Evolutionary conservation across 2,113 vertebrate genomes (phyloP).

Genomic region (Rhinolophus sinicus): DNA sequence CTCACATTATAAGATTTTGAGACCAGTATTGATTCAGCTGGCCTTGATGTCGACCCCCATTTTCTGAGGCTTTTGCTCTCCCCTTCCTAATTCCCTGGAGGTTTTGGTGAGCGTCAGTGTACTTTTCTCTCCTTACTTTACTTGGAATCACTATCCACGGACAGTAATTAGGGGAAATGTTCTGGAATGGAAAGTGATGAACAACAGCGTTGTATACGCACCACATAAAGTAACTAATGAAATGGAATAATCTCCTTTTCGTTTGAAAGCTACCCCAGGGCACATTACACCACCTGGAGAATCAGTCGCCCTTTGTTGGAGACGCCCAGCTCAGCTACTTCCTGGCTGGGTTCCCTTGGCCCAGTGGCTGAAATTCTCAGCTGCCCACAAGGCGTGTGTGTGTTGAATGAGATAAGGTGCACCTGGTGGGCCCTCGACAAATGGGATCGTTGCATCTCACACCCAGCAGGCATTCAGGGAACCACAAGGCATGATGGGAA

Average conservation of each 20-base stretch:
- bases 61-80: neutral
- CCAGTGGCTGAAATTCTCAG: neutral
- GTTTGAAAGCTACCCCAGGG: neutral
- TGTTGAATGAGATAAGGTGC: neutral
- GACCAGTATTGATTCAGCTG: neutral
- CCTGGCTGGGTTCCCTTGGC: neutral
- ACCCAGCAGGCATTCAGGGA: neutral
- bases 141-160: neutral
- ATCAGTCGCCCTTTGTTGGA: no score
- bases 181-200: slow-evolving; percentile 2
- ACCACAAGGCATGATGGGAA: neutral
- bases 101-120: neutral
- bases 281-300: fast-evolving
- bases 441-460: no score
- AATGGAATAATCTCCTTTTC: slow-evolving; percentile 38
- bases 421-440: fast-evolving
- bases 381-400: neutral
- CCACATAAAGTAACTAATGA: slow-evolving; percentile 23
- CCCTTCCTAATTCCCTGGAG: neutral
- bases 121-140: neutral
- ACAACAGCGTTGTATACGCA: neutral
- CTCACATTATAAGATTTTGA: neutral
- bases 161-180: neutral
- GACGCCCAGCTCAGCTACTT: neutral
- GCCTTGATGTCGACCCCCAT: neutral